Percentiles rank a stretch among this genome's conserved stretches.
These are phyloP conservation scores for Parauchenoglanis punctatus DNA, from an alignment of 2,797 vertebrate species.

Conservation along the genomic window DNA sequence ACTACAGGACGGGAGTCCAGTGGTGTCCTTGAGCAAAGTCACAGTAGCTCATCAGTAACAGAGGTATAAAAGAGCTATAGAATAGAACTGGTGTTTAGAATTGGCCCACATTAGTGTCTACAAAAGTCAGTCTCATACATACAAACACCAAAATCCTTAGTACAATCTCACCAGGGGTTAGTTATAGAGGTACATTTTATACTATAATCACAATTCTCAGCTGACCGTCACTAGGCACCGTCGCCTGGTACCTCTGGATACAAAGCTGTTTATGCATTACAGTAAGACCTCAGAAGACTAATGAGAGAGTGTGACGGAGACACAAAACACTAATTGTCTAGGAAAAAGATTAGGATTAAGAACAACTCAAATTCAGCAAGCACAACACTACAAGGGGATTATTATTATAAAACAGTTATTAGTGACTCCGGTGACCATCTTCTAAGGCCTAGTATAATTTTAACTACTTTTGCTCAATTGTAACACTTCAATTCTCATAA, in stretches of 20 bases:
- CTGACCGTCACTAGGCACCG: slow-evolving; percentile 51
- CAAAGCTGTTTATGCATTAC: slow-evolving; percentile 49
- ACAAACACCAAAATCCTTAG: not conserved
- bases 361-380: slow-evolving; percentile 3
- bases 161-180: not conserved
- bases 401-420: not conserved
- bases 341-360: slow-evolving; percentile 7
- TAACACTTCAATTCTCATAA: not conserved
- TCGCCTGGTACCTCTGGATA: slow-evolving; percentile 49
- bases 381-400: not conserved
- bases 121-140: not conserved
- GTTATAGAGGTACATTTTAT: slow-evolving; percentile 16
- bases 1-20: not conserved
- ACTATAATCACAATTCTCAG: slow-evolving; percentile 46
- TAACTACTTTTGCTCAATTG: not conserved
- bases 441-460: not conserved
- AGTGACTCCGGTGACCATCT: not conserved
- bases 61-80: not conserved
- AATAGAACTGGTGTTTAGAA: not conserved
- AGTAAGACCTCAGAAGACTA: slow-evolving; percentile 37
- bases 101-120: not conserved
- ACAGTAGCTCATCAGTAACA: not conserved
- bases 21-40: slow-evolving; percentile 28
- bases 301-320: slow-evolving; percentile 24
- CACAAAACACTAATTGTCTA: slow-evolving; percentile 32